A percentile compares a stretch with the other conserved stretches of the same genome.
phyloP scores from a whole-genome alignment of 2,797 vertebrate genomes.

The Amphiprion clarkii region DNA sequence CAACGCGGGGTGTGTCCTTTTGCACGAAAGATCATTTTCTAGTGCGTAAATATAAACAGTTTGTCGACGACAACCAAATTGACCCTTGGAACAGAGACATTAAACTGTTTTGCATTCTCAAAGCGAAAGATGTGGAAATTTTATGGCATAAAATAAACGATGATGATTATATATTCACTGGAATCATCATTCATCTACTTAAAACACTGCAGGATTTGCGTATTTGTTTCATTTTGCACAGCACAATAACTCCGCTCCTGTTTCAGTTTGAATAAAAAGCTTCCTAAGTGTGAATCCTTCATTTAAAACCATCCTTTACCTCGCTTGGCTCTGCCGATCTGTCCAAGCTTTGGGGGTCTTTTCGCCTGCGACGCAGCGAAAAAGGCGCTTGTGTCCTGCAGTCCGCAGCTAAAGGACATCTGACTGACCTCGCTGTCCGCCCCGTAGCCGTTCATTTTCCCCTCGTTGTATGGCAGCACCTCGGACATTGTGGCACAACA shows the following conservation, averaged over 20 bases:
- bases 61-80: background rate
- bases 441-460: slow-evolving; percentile 97
- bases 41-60: slow-evolving; percentile 56
- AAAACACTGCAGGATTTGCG: background rate
- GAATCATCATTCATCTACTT: too few species aligned
- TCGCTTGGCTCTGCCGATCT: slow-evolving; percentile 97
- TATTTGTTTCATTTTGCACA: background rate
- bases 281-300: background rate
- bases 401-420: slow-evolving; percentile 98
- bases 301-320: slow-evolving; percentile 80
- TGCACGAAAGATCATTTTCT: slow-evolving; percentile 20
- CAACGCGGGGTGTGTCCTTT: slow-evolving; percentile 65
- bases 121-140: background rate
- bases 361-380: slow-evolving; percentile 95
- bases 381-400: slow-evolving; percentile 97
- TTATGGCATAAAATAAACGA: too few species aligned
- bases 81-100: slow-evolving; percentile 1
- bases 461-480: slow-evolving; percentile 96
- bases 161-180: too few species aligned
- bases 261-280: background rate
- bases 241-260: background rate
- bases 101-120: background rate
- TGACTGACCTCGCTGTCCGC: slow-evolving; percentile 94
- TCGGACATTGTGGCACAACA: slow-evolving; percentile 91
- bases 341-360: slow-evolving; percentile 97